These are phyloP conservation scores for Papilio xuthus DNA, from an alignment of 1,140 invertebrate species.

Conservation along the genomic window DNA sequence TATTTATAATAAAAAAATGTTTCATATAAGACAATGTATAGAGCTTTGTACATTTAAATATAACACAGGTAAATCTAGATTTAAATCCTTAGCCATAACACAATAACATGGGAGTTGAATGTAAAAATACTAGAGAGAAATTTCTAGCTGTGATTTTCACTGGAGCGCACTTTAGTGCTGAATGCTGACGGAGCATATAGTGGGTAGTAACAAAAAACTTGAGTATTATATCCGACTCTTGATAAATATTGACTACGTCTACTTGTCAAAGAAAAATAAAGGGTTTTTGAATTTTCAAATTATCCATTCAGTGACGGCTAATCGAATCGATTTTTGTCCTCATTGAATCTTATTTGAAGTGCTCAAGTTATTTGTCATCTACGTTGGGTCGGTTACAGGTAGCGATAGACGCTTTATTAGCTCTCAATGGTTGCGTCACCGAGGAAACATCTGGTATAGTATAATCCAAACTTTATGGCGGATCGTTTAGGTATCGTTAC, in stretches of 20 bases:
- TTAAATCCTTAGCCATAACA: slow-evolving; percentile 68
- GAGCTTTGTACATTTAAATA: slow-evolving; percentile 80
- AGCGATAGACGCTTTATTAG: slow-evolving; percentile 54
- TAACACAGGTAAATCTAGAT: slow-evolving; percentile 75
- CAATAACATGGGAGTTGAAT: slow-evolving; percentile 57
- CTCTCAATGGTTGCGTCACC: neutral
- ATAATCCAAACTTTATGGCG: neutral
- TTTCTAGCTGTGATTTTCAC: slow-evolving; percentile 77
- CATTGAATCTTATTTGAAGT: neutral
- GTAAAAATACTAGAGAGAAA: slow-evolving; percentile 69
- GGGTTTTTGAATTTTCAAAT: neutral
- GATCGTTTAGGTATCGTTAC: neutral
- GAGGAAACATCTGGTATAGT: neutral
- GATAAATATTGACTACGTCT: neutral
- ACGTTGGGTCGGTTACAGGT: slow-evolving; percentile 40
- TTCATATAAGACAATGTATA: slow-evolving; percentile 80
- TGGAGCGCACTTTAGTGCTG: slow-evolving; percentile 73
- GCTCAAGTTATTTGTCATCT: slow-evolving; percentile 16
- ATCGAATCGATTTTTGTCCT: neutral
- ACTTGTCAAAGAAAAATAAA: neutral
- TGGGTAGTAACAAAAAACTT: slow-evolving; percentile 26
- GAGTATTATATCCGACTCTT: neutral
- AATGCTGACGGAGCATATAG: slow-evolving; percentile 56
- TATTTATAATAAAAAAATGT: slow-evolving; percentile 70
- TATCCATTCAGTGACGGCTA: neutral